Conservation (phyloP, 2,888 invertebrate genomes). For the Flexamia atlantica region DNA sequence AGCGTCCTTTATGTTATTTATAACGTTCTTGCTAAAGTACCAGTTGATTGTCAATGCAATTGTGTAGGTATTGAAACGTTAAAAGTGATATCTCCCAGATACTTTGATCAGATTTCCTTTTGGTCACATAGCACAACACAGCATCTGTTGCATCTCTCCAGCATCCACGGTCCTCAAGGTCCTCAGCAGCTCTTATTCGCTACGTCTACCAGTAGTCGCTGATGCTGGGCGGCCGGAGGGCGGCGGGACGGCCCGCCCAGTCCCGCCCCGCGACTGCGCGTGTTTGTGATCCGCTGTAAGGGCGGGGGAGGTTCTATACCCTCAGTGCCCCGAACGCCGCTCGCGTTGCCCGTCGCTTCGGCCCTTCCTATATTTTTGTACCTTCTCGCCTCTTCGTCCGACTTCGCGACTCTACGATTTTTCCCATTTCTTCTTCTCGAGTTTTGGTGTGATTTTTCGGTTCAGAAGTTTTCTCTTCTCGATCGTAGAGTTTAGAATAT, state of each 20-base stretch:
- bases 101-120: no score
- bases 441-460: slow-evolving; percentile 54
- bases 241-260: slow-evolving; percentile 24
- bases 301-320: slow-evolving; percentile 14
- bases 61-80: no score
- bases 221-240: background rate
- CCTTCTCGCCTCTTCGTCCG: slow-evolving; percentile 41
- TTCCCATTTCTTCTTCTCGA: slow-evolving; percentile 12
- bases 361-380: slow-evolving; percentile 50
- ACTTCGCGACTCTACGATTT: slow-evolving; percentile 33
- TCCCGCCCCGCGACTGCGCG: slow-evolving; percentile 47
- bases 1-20: no score
- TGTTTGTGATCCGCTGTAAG: background rate
- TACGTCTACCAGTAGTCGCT: no score
- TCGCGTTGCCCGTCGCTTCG: slow-evolving; percentile 16
- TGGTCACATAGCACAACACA: no score
- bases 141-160: no score
- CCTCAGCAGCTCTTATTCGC: no score
- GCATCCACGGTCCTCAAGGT: no score
- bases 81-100: no score
- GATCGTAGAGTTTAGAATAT: slow-evolving; percentile 35
- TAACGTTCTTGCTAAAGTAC: no score
- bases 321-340: slow-evolving; percentile 13
- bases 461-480: slow-evolving; percentile 14
- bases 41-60: no score